phyloP scores from a whole-genome alignment of 2,888 invertebrate species.

The Plebejus anna region DNA sequence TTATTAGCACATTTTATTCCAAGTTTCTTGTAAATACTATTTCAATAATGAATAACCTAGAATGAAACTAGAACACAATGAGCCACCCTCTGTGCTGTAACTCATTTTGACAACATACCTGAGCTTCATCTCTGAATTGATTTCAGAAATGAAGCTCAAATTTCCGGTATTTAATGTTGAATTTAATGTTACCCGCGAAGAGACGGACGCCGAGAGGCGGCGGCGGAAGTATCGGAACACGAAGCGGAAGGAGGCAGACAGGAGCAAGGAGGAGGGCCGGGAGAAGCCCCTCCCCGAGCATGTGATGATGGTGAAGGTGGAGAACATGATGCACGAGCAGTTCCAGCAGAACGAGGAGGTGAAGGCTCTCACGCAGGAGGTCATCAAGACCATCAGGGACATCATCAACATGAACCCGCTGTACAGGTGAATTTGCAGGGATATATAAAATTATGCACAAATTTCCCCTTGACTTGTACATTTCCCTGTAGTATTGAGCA shows the following conservation, averaged over 20 bases:
- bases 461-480: too few species aligned
- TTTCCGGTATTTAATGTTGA: constrained; percentile 91
- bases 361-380: constrained; percentile 97
- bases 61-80: background rate
- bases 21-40: background rate
- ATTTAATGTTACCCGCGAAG: constrained; percentile 90
- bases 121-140: constrained; percentile 66
- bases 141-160: constrained; percentile 86
- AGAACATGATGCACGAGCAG: constrained; percentile 93
- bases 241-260: constrained; percentile 48
- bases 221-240: constrained; percentile 70
- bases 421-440: constrained; percentile 77
- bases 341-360: constrained; percentile 96
- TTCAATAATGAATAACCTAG: too few species aligned
- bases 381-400: constrained; percentile 98
- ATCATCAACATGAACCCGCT: constrained; percentile 98
- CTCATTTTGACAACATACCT: constrained; percentile 31
- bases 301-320: constrained; percentile 95
- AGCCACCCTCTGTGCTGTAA: background rate
- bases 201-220: constrained; percentile 81
- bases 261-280: constrained; percentile 50
- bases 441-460: background rate
- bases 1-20: background rate
- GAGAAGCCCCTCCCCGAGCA: constrained; percentile 56
- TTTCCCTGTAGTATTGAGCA: too few species aligned